These are phyloP conservation scores for Allolobophora icterica DNA, from an alignment of 2,888 invertebrate genomes.

Conservation along the genomic window DNA sequence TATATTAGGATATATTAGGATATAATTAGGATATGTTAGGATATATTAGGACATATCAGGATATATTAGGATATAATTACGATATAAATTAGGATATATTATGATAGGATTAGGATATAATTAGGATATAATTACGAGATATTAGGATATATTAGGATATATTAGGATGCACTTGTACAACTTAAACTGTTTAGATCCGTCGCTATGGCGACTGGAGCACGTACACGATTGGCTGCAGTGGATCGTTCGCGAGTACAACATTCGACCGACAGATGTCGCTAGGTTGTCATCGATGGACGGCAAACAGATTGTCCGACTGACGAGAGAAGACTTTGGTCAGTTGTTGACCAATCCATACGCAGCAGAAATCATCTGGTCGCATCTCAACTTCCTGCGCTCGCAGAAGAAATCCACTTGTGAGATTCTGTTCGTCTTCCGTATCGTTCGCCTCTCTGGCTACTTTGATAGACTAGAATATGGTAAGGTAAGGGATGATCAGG, in stretches of 20 bases:
- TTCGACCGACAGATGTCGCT: conserved; percentile 35
- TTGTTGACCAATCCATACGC: conserved; percentile 21
- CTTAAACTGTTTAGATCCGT: conserved; percentile 26
- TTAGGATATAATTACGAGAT: no score
- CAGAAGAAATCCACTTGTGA: neutral
- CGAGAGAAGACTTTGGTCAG: conserved; percentile 25
- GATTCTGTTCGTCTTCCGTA: neutral
- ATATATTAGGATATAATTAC: no score
- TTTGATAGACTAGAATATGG: no score
- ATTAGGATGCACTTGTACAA: no score
- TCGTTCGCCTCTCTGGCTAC: no score
- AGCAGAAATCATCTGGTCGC: conserved; percentile 8
- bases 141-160: no score
- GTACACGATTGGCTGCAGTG: conserved; percentile 36
- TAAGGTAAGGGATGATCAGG: no score
- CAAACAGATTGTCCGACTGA: conserved; percentile 26
- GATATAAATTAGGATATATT: no score
- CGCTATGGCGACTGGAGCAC: conserved; percentile 35
- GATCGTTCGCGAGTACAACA: conserved; percentile 34
- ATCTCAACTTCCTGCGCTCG: conserved; percentile 1
- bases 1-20: no score
- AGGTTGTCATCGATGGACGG: conserved; percentile 38
- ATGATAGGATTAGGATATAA: no score
- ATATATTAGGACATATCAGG: no score
- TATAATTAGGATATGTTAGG: no score